Base-by-base conservation (phyloP, 1,140 invertebrate species). In the Oscheius sp. region DNA sequence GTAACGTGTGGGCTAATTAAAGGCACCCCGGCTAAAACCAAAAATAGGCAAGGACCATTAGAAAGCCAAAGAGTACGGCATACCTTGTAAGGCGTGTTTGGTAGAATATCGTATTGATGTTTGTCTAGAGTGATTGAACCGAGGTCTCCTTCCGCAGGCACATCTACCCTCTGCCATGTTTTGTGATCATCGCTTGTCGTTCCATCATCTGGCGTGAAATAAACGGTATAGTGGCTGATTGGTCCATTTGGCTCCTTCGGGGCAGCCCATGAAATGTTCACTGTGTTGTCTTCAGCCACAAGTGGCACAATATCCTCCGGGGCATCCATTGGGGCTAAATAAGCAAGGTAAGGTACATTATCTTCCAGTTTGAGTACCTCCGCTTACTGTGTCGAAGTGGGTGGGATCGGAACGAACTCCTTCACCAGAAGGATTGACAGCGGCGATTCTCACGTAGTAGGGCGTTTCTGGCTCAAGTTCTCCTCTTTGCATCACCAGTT, bases 391-490 rank as follows among this genome's bases (percentile, higher is more conserved):
- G 15, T 80, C 65, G 62, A 83, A 83, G 2, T 63, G 63, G 26
- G 55, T 75, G 10, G 75, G 49, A 64, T 82, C 78, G 32, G 80
- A 81, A 13, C 68, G 71, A 26, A 79, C 67, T 35, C 82, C 82
- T 52, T 81, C 76, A 4, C 82, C 82, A 62, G 78, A 52, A n/a
- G 55, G 68, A 67, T 83, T 83, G 20, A 77, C 77, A 28, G 82
- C 80, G n/a, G 76, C 61, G n/a, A 83, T 76, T 34, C 77, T 79
- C 7, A 84, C 78, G 61, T 77, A 84, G 49, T 83, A 83, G 15
- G 81, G 81, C 23, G 82, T 83, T 32, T 83, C 83, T 1, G 82
- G 82, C 69, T 84, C 79, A 15, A 82, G 68, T 31, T 82, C 75
- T 10, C 80, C 82, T 59, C 82, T 67, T 34, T 71, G 63, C 35